A percentile compares a stretch with the other conserved stretches of the same genome.
Conservation (phyloP, 2,113 vertebrate genomes). For the Syrrhaptes paradoxus region DNA sequence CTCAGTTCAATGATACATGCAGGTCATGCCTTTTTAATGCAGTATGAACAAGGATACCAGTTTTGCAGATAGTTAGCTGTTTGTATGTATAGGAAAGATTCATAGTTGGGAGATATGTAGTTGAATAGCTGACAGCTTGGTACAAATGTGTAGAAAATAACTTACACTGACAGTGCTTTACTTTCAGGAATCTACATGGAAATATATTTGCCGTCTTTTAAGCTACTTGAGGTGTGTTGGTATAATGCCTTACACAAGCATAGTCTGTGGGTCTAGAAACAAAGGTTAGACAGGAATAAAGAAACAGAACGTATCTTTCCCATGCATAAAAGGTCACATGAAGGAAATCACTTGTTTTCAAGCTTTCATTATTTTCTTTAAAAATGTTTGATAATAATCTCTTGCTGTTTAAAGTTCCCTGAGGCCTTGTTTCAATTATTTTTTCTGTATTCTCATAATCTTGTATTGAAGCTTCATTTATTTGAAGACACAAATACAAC, state of each 20-base stretch:
- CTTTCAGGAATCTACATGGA: not conserved
- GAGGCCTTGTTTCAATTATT: not conserved
- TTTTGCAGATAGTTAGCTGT: not conserved
- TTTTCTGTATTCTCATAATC: constrained; percentile 7
- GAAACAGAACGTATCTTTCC: not conserved
- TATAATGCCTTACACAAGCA: not conserved
- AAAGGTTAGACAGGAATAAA: not conserved
- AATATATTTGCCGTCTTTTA: not conserved
- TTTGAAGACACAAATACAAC: not conserved
- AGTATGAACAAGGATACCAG: not conserved
- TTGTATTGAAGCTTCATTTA: not conserved
- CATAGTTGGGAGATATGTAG: not conserved
- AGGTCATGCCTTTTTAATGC: not conserved
- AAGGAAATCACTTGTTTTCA: not conserved
- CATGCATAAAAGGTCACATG: not conserved
- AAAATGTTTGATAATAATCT: not conserved
- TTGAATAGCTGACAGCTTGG: not conserved
- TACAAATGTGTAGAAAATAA: not conserved
- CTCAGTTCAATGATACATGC: not conserved
- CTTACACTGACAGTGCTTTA: not conserved
- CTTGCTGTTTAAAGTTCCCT: not conserved
- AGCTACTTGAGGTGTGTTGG: not conserved
- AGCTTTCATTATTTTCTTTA: not conserved
- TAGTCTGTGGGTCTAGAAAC: not conserved
- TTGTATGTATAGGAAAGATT: not conserved